A percentile compares a stretch with the other conserved stretches of the same genome.
phyloP scores from a whole-genome alignment of 23 tunicate genomes.

The Botrylloides violaceus region DNA sequence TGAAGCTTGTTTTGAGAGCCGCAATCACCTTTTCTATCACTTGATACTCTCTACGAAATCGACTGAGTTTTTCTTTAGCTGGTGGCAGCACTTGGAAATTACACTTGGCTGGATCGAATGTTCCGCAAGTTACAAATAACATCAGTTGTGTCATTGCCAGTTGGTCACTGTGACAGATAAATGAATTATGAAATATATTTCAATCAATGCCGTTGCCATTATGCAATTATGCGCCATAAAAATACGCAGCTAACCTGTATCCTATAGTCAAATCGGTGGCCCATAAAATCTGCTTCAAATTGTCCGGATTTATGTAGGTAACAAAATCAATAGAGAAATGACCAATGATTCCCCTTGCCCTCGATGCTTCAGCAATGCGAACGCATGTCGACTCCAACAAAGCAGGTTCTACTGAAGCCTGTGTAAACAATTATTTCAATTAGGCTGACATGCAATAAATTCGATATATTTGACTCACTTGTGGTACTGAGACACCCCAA shows the following conservation, averaged over 20 bases:
- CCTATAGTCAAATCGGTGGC: slow-evolving; percentile 84
- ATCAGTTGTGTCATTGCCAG: slow-evolving; percentile 75
- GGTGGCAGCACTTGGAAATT: slow-evolving; percentile 60
- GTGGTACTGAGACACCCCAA: slow-evolving; percentile 81
- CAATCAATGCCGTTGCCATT: no score
- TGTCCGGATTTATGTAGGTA: slow-evolving; percentile 64
- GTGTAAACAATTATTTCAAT: not conserved
- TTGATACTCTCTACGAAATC: slow-evolving; percentile 51
- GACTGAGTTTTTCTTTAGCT: slow-evolving; percentile 45
- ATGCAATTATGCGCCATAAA: not conserved
- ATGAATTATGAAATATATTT: no score
- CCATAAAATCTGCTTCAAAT: slow-evolving; percentile 60
- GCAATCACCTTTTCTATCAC: slow-evolving; percentile 11
- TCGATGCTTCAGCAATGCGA: slow-evolving; percentile 83
- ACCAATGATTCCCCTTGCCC: slow-evolving; percentile 81
- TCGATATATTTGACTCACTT: no score
- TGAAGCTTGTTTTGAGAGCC: not conserved
- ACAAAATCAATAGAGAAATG: slow-evolving; percentile 71
- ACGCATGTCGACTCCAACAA: slow-evolving; percentile 32
- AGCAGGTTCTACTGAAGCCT: slow-evolving; percentile 80
- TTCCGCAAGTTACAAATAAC: slow-evolving; percentile 71
- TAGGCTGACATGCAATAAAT: no score
- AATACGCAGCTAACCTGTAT: slow-evolving; percentile 44
- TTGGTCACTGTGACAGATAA: slow-evolving; percentile 50
- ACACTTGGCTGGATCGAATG: slow-evolving; percentile 64